Conservation (phyloP, 2,888 invertebrate species). For the Fragum whitleyi region DNA sequence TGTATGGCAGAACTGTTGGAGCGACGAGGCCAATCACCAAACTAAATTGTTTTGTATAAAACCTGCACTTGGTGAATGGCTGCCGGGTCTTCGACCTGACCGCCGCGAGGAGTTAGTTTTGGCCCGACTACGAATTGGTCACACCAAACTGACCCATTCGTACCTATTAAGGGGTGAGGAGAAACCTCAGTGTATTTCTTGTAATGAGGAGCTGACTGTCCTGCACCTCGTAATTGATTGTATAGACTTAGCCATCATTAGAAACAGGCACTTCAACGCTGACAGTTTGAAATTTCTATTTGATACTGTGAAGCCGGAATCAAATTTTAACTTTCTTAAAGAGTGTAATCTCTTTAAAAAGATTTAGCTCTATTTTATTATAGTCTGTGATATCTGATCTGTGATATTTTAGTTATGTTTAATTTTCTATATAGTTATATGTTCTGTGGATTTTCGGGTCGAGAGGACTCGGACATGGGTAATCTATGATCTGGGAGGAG, state of each 20-base stretch:
- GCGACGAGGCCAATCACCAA: not conserved
- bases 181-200: slow-evolving; percentile 7
- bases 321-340: slow-evolving; percentile 12
- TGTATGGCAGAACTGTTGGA: slow-evolving; percentile 17
- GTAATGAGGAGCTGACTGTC: slow-evolving; percentile 15
- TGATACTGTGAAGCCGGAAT: not conserved
- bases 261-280: slow-evolving; percentile 6
- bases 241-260: slow-evolving; percentile 19
- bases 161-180: slow-evolving; percentile 20
- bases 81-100: not conserved
- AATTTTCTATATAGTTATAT: no score
- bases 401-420: no score
- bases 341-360: not conserved
- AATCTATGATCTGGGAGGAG: no score
- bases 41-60: slow-evolving; percentile 18
- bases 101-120: slow-evolving; percentile 23
- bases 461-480: no score
- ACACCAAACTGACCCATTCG: slow-evolving; percentile 16
- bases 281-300: slow-evolving; percentile 3
- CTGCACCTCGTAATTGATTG: slow-evolving; percentile 23
- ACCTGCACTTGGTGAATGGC: slow-evolving; percentile 8
- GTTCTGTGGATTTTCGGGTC: no score
- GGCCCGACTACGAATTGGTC: slow-evolving; percentile 22
- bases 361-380: not conserved
- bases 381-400: slow-evolving; percentile 3